Conservation (phyloP, 2,797 vertebrate genomes). For the Diglossa cyanea region DNA sequence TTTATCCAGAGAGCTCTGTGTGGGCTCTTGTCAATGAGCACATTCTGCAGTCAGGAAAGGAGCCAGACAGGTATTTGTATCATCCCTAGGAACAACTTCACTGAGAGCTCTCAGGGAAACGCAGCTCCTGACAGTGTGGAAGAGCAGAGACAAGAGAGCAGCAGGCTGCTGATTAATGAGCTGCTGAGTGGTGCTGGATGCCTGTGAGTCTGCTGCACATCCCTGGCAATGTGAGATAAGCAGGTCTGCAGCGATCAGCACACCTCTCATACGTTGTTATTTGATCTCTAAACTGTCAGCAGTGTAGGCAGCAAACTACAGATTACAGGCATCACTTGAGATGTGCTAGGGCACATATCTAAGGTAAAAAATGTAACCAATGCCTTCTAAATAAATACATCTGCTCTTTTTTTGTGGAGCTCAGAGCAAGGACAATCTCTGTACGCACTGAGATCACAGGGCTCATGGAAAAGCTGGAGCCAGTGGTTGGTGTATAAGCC, state of each 20-base stretch:
- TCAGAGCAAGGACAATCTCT: background rate
- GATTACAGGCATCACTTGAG: background rate
- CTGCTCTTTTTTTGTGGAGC: background rate
- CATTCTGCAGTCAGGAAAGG: background rate
- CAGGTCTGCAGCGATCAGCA: background rate
- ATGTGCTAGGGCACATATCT: background rate
- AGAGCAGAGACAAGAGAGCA: background rate
- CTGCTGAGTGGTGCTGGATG: background rate
- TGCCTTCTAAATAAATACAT: background rate
- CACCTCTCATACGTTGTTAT: background rate
- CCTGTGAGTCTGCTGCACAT: background rate
- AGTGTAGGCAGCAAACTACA: background rate
- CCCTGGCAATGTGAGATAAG: background rate
- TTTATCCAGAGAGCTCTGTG: background rate
- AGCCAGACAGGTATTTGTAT: background rate
- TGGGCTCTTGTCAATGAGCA: background rate
- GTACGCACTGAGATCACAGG: background rate
- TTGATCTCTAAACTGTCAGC: background rate
- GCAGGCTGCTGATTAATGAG: constrained; percentile 51
- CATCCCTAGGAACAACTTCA: background rate
- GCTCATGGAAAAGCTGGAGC: background rate
- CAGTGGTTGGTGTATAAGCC: background rate
- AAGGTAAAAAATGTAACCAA: background rate
- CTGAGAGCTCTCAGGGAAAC: background rate
- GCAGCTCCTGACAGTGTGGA: background rate